A percentile compares a stretch with the other conserved stretches of the same genome.
phyloP scores from a whole-genome alignment of 2,113 vertebrate species.

The Heterochromis multidens region DNA sequence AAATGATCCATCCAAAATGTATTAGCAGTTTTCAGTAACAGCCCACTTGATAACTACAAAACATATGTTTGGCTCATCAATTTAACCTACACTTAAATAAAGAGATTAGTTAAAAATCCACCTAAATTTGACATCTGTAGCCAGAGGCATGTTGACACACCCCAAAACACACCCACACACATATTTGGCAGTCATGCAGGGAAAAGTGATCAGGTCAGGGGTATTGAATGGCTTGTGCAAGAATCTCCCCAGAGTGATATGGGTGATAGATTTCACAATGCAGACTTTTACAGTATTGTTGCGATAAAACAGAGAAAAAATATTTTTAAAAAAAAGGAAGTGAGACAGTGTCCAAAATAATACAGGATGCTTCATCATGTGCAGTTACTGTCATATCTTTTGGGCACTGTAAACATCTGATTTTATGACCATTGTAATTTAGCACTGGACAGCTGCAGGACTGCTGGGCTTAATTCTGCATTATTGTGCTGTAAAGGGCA shows the following conservation, averaged over 20 bases:
- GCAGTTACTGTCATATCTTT: slow-evolving; percentile 28
- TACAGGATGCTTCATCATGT: slow-evolving; percentile 20
- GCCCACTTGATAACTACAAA: neutral
- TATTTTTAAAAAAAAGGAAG: slow-evolving; percentile 32
- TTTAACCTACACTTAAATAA: neutral
- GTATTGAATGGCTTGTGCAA: slow-evolving; percentile 31
- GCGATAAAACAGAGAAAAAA: neutral
- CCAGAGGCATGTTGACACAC: slow-evolving; percentile 35
- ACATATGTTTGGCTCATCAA: neutral
- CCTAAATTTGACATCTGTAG: slow-evolving; percentile 33
- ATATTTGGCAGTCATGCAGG: slow-evolving; percentile 29
- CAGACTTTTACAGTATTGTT: slow-evolving; percentile 7
- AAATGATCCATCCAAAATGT: neutral
- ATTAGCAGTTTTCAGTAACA: neutral
- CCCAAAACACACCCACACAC: neutral
- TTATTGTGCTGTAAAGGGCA: slow-evolving; percentile 29
- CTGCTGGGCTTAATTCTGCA: slow-evolving; percentile 29
- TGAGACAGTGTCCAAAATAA: slow-evolving; percentile 30
- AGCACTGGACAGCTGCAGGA: slow-evolving; percentile 36
- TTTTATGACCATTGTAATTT: slow-evolving; percentile 51
- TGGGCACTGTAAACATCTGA: slow-evolving; percentile 34
- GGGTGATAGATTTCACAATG: slow-evolving; percentile 45
- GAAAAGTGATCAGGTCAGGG: slow-evolving; percentile 45
- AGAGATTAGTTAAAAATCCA: neutral
- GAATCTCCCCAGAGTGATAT: slow-evolving; percentile 30